Evolutionary conservation across 2,888 invertebrate species (phyloP), one percentile per base, ranked within the genome.

Genomic region (Rhabditoides inermis): DNA sequence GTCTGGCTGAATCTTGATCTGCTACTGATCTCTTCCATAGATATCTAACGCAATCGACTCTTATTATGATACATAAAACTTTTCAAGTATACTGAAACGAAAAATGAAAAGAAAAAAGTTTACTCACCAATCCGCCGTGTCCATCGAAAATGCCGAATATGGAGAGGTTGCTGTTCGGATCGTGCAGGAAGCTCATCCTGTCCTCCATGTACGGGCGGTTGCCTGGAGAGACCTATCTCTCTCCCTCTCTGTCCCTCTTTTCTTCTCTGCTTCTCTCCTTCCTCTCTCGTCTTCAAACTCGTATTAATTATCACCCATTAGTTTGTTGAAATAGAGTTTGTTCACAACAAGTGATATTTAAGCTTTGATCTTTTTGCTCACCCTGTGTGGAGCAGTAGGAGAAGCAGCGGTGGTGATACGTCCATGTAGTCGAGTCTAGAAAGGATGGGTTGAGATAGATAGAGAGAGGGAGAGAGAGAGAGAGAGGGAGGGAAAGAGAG

Each of bases 101-200:
- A 5, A 4, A 36, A 47, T 12, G 4, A 12, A 4, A 20, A 20
- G n/a, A 49, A 6, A 12, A 4, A 4, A 27, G 4, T 12, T 44
- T 1, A 15, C 41, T 51, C 50, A 70, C 69, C 53, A 49, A 32
- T 55, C 71, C 71, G 18, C 71, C 71, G 42, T 71, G 71, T 3
- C 71, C 71, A 49, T 71, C 71, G 51, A 65, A 70, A 28, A 70
- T 61, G 15, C 62, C 63, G 44, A 69, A 72, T 12, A 70, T 60
- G 1, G 65, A 56, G 23, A 61, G 45, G 42, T 60, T 67, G 18
- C 45, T 48, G 30, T 56, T 64, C 2, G 66, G 66, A 51, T 68
- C 66, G 39, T 57, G 55, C 35, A 65, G 28, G 45, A 60, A 63
- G 40, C 57, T 52, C 61, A 70, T 65, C 5, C 71, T 46, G 45